A percentile compares a stretch with the other conserved stretches of the same genome.
Conservation (phyloP, 92 coral and sea anemone species). For the Diadumene lineata region DNA sequence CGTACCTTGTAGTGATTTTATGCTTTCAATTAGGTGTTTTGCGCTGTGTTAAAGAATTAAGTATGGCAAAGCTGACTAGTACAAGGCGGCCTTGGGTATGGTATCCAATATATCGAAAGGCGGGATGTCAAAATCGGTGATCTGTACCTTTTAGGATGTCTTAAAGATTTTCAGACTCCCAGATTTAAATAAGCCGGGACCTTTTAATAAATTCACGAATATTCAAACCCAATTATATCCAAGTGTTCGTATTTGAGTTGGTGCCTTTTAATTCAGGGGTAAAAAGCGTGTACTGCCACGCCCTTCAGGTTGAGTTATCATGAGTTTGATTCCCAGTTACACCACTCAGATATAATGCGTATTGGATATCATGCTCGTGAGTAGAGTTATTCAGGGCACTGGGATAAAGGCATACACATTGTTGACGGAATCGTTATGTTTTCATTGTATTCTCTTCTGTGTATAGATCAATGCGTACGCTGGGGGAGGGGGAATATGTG, state of each 20-base stretch:
- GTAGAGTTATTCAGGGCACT: too few relatives aligned
- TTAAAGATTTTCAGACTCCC: not conserved
- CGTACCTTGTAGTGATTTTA: not conserved
- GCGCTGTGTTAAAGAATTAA: not conserved
- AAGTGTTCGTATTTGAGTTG: too few relatives aligned
- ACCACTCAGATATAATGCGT: too few relatives aligned
- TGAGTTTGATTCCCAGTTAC: too few relatives aligned
- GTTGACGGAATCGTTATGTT: too few relatives aligned
- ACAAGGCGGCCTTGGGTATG: not conserved
- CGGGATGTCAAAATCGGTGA: not conserved
- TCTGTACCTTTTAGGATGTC: not conserved
- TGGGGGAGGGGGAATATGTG: conserved; percentile 48
- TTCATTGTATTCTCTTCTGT: not conserved
- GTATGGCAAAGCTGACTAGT: not conserved
- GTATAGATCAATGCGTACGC: conserved; percentile 33
- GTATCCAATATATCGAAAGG: not conserved
- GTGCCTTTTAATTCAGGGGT: too few relatives aligned
- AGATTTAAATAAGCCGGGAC: too few relatives aligned
- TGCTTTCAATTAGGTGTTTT: not conserved
- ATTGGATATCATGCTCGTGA: too few relatives aligned
- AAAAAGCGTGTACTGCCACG: too few relatives aligned
- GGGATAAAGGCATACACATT: not conserved
- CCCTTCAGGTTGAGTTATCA: too few relatives aligned
- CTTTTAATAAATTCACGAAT: too few relatives aligned
- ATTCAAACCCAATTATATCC: too few relatives aligned